Evolutionary conservation across 2,113 vertebrate genomes (phyloP), one percentile per base, ranked within the genome.

Genomic region (Cardinalis cardinalis): DNA sequence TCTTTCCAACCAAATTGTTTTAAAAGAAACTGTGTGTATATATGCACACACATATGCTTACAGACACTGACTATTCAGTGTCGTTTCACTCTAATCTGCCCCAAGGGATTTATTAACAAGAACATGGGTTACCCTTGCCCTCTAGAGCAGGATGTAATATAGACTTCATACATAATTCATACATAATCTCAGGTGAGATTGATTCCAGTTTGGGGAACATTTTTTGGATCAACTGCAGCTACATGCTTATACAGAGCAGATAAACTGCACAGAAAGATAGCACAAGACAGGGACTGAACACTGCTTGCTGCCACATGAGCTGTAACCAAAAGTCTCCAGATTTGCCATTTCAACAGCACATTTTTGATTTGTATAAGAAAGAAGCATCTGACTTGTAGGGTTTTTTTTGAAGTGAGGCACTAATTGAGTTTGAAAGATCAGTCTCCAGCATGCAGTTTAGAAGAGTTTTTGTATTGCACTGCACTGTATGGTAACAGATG

Each of bases 41-140:
- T 65, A 32, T 18, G 20, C 3, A 38, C 0, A 52, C 17, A 52
- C 15, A 31, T 12, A 7, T 4, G 4, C 31, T 26, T 36, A 52
- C 7, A 53, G 21, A 32, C n/a, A 38, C 28, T 46, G 18, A 32
- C 23, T 46, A 18, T 53, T 28, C 48, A 61, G 26, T 21, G 14
- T 32, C 0, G 0, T n/a, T 72, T 53, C 48, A 46, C 48, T n/a
- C 40, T 14, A 32, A 53, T 38, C n/a, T 17, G 4, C 28, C n/a
- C 18, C 28, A 28, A 55, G 68, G 5, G 6, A 63, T 63, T 63
- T 24, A 48, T 16, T 29, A 55, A 40, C 14, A 48, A 63, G n/a
- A 83, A 55, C 12, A 21, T 8, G 9, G 16, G 24, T 24, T 48
- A 40, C 24, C 12, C 9, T 73, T 9, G 1, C 12, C 24, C 56